Base-by-base conservation (phyloP, 1,140 invertebrate genomes). In the Acyrthosiphon pisum region DNA sequence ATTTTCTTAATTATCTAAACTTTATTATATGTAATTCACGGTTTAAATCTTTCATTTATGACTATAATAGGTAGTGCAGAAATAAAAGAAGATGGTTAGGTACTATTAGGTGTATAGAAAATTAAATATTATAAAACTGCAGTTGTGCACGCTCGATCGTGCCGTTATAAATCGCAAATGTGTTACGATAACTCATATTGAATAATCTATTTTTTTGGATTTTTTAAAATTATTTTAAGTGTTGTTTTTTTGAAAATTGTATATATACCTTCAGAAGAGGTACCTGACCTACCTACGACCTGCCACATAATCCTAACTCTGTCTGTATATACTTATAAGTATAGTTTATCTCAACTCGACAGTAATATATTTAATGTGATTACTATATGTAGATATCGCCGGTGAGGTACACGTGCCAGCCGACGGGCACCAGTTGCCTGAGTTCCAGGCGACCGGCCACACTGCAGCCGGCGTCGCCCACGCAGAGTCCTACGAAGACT, bases 371-470 rank as follows among this genome's bases (percentile, higher is more conserved):
- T 18, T n/a, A 6, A 76, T 76, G n/a, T 76, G 11, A 41, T 41
- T 76, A 2, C 11, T 14, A 1, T 8, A 0, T 76, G n/a, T 93
- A 94, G 94, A 83, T 94, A 35, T 94, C 94, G 22, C 93, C 94
- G 22, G 94, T 94, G 2, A 56, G 94, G 26, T 94, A 94, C 92
- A 93, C 93, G 9, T 94, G 94, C 1, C 94, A 94, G 88, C 94
- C 94, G 23, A 94, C 94, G 0, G 94, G 93, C 2, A 94, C 94
- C 26, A 94, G 94, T 50, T 94, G 94, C 60, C 88, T 94, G 44
- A 94, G 94, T 50, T 94, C 94, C 0, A 81, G 94, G 35, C 46
- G 94, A 60, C 94, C 94, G 20, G 93, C 93, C 37, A 94, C 94
- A 0, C 94, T 94, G 22, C 41, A 41, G 41, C 87, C 83, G 35